Percentiles rank a stretch among this genome's conserved stretches.
phyloP scores from a whole-genome alignment of 2,888 invertebrate species.

The Proisotoma minuta region DNA sequence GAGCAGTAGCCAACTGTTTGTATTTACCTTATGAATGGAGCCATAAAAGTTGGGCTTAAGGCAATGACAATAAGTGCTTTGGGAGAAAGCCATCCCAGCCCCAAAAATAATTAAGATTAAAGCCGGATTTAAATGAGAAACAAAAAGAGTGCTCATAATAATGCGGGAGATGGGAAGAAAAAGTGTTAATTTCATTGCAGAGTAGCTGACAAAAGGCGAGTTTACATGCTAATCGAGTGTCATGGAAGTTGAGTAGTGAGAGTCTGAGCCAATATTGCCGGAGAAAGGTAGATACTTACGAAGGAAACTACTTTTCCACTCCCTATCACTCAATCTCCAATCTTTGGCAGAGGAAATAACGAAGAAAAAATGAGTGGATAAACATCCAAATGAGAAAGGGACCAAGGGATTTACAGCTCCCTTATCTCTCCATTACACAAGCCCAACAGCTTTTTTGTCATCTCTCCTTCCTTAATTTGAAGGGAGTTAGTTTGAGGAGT shows the following conservation, averaged over 20 bases:
- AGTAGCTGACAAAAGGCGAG: slow-evolving; percentile 9
- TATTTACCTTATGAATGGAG: slow-evolving; percentile 5
- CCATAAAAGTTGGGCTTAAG: background rate
- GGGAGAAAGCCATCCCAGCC: background rate
- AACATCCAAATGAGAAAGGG: slow-evolving; percentile 44
- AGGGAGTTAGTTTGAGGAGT: slow-evolving; percentile 7
- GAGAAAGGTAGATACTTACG: slow-evolving; percentile 19
- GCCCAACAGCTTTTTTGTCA: slow-evolving; percentile 47
- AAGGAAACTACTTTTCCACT: background rate
- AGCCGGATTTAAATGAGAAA: slow-evolving; percentile 4
- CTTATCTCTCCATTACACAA: slow-evolving; percentile 48
- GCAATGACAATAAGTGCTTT: background rate
- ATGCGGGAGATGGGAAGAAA: too few species aligned
- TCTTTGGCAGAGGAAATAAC: slow-evolving; percentile 46
- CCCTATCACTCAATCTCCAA: slow-evolving; percentile 38
- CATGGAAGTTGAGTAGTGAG: slow-evolving; percentile 22
- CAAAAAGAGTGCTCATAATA: too few species aligned
- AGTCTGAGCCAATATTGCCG: slow-evolving; percentile 26
- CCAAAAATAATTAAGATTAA: slow-evolving; percentile 6
- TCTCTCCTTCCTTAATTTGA: slow-evolving; percentile 46
- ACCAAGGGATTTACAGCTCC: slow-evolving; percentile 46
- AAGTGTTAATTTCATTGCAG: slow-evolving; percentile 3
- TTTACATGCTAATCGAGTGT: slow-evolving; percentile 34
- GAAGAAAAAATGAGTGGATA: slow-evolving; percentile 48
- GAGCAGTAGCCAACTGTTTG: background rate